Evolutionary conservation across 2,797 vertebrate genomes (phyloP).

Genomic region (Poecile montanus): DNA sequence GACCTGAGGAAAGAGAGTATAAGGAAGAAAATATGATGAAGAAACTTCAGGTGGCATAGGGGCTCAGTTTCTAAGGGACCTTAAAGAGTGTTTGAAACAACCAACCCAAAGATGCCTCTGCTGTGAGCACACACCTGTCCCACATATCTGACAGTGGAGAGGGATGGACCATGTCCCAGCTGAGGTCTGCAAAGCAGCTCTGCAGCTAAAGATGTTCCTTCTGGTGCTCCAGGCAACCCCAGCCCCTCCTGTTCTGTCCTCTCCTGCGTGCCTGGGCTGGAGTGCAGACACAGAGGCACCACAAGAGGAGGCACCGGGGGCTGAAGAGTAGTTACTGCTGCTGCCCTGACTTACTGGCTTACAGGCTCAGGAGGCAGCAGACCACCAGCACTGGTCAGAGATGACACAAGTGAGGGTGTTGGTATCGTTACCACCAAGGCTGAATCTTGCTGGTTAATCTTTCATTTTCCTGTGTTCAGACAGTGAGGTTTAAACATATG

Average conservation of each 20-base stretch:
- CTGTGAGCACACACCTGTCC: neutral
- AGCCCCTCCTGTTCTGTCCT: neutral
- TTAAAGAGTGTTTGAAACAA: neutral
- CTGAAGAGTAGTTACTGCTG: neutral
- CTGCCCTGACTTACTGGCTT: neutral
- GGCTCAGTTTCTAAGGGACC: neutral
- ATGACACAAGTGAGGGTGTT: neutral
- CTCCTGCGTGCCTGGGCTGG: neutral
- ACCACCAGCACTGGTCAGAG: neutral
- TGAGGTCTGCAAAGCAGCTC: neutral
- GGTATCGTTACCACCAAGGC: neutral
- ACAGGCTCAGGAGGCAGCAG: neutral
- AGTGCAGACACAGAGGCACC: rapidly evolving
- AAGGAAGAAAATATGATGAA: neutral
- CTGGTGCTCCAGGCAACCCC: neutral
- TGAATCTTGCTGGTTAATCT: neutral
- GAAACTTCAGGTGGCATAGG: neutral
- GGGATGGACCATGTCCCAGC: neutral
- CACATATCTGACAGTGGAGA: rapidly evolving
- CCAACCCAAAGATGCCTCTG: neutral
- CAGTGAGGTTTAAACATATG: neutral
- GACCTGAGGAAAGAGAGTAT: neutral
- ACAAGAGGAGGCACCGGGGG: rapidly evolving
- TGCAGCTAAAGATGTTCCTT: neutral
- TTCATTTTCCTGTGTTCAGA: neutral